These are phyloP conservation scores for Aspidiotus destructor DNA, from an alignment of 2,888 invertebrate genomes.

Conservation along the genomic window DNA sequence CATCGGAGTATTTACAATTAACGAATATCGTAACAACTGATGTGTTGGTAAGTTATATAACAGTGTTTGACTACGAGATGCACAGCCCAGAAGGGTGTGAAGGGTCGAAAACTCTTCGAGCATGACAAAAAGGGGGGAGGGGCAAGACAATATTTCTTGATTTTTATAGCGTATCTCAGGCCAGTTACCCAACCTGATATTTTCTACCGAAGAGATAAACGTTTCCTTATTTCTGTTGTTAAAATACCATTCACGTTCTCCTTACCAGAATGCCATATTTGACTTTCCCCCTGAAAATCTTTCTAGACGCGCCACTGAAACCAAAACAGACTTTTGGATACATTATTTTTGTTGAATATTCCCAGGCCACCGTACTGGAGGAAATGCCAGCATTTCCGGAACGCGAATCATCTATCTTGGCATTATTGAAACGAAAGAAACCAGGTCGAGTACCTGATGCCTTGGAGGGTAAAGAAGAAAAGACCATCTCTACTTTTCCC, in stretches of 20 bases:
- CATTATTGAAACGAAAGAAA: slow-evolving; percentile 96
- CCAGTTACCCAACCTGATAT: no score
- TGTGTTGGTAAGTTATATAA: slow-evolving; percentile 55
- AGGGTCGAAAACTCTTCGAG: no score
- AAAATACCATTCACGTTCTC: not conserved
- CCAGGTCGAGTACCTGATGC: slow-evolving; percentile 88
- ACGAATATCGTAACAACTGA: slow-evolving; percentile 94
- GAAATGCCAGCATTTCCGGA: slow-evolving; percentile 99
- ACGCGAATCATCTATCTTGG: slow-evolving; percentile 92
- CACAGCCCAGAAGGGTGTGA: not conserved
- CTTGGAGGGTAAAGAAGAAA: slow-evolving; percentile 48
- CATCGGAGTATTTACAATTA: slow-evolving; percentile 93
- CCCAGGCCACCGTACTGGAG: slow-evolving; percentile 85
- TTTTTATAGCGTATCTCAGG: no score
- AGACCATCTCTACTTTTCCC: slow-evolving; percentile 66
- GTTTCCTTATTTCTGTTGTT: not conserved
- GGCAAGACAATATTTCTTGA: no score
- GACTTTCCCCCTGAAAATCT: not conserved
- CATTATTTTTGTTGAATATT: slow-evolving; percentile 14
- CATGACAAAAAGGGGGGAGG: no score
- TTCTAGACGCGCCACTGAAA: no score
- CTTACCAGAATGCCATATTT: not conserved
- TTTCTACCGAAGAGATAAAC: no score
- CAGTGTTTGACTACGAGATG: not conserved
- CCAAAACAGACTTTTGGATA: not conserved